Conservation (phyloP, 2,888 invertebrate species). For the Aleiodes alternator region DNA sequence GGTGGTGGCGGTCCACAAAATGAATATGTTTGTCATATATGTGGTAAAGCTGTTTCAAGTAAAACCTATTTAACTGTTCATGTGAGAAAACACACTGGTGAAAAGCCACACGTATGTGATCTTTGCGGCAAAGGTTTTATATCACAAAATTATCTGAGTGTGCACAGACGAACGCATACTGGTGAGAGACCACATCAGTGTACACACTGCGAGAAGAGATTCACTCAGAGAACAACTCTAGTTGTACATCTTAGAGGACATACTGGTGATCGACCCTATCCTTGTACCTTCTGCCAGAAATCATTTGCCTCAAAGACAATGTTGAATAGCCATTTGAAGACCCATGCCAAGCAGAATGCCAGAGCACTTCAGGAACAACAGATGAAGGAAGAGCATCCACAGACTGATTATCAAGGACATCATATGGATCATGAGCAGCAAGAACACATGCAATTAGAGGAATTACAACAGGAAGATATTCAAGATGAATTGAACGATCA, state of each 20-base stretch:
- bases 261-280: conserved; percentile 72
- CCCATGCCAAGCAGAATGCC: conserved; percentile 72
- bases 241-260: conserved; percentile 73
- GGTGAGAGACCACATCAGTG: conserved; percentile 73
- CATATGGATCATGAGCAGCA: conserved; percentile 35
- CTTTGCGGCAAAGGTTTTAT: conserved; percentile 72
- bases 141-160: conserved; percentile 73
- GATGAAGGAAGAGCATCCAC: conserved; percentile 51
- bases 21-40: conserved; percentile 79
- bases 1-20: conserved; percentile 71
- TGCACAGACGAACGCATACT: conserved; percentile 72
- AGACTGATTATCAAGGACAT: conserved; percentile 21
- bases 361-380: conserved; percentile 59
- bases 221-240: conserved; percentile 72
- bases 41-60: conserved; percentile 80
- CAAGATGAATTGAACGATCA: conserved; percentile 48
- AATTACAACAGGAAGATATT: conserved; percentile 46
- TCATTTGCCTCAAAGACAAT: conserved; percentile 74
- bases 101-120: conserved; percentile 80
- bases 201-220: conserved; percentile 71
- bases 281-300: conserved; percentile 71
- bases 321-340: conserved; percentile 73
- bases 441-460: conserved; percentile 48
- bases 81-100: conserved; percentile 80
- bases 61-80: conserved; percentile 80